phyloP scores from a whole-genome alignment of 1,140 invertebrate genomes.

The Parasteatoda tepidariorum region DNA sequence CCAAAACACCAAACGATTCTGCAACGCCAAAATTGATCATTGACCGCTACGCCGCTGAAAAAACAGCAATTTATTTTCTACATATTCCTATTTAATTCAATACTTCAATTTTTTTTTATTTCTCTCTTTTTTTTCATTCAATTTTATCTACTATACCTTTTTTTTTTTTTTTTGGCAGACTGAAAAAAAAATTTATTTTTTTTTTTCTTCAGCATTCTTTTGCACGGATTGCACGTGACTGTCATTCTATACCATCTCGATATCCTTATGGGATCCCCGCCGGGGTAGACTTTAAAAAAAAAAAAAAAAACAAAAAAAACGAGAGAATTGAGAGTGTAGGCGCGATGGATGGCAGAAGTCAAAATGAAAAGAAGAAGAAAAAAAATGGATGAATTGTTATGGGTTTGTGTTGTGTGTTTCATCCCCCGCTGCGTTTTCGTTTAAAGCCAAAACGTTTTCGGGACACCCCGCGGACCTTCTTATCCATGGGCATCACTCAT shows the following conservation, averaged over 20 bases:
- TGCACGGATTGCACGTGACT: not conserved
- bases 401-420: slow-evolving; percentile 26
- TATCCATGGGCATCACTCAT: slow-evolving; percentile 46
- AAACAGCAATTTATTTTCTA: too few species aligned
- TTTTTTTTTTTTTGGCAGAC: not conserved
- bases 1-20: too few species aligned
- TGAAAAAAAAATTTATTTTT: not conserved
- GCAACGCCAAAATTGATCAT: too few species aligned
- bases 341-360: not conserved
- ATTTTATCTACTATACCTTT: too few species aligned
- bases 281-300: not conserved
- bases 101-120: too few species aligned
- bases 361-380: slow-evolving; percentile 5
- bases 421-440: slow-evolving; percentile 50
- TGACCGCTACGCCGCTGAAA: too few species aligned
- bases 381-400: slow-evolving; percentile 1
- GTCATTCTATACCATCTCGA: not conserved
- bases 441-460: slow-evolving; percentile 45
- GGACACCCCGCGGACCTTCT: slow-evolving; percentile 45
- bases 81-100: too few species aligned
- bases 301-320: not conserved
- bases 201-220: not conserved
- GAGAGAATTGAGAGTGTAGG: not conserved
- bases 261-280: not conserved
- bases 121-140: too few species aligned